Evolutionary conservation across 2,113 vertebrate genomes (phyloP), one percentile per base, ranked within the genome.

Genomic region (Grammomys surdaster): DNA sequence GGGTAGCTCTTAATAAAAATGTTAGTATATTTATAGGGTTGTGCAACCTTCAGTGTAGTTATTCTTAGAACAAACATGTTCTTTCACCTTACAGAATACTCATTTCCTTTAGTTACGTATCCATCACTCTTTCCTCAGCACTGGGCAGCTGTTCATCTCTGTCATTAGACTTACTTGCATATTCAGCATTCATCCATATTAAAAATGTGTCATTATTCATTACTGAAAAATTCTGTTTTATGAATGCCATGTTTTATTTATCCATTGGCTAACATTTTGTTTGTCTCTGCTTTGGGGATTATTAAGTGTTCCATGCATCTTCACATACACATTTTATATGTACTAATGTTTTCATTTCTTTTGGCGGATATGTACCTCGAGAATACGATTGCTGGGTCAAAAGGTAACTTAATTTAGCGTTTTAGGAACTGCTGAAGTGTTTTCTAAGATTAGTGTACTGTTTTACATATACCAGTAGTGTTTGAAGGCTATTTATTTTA

Each of bases 381-480:
- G 20, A 95, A 36, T 92, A 80, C 19, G 73, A 77, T 94, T 93
- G 4, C 60, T 90, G 33, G 92, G 51, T 91, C 6, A 77, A 11
- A 40, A 58, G n/a, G 46, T 81, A 90, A 82, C 33, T 95, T 80
- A 72, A 5, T 93, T 93, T 95, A 92, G 67, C 43, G 80, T 95
- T 96, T 96, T 94, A 90, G 13, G 70, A 95, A 90, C n/a, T 90
- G 19, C 51, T n/a, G 90, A 69, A 78, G 80, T 96, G 4, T 88
- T 94, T 92, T 82, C 22, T 88, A 96, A 94, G 94, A 9, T 94
- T 80, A 56, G 5, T 60, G 7, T 14, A 70, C 33, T 16, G 51
- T 81, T 82, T 96, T 91, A 84, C 9, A 75, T 22, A 54, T 24
- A 7, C 16, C 16, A 89, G 46, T 82, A 77, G 46, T 93, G 1